A percentile compares a stretch with the other conserved stretches of the same genome.
Evolutionary conservation across 2,888 invertebrate species (phyloP).

Genomic region (Conomelus anceps): DNA sequence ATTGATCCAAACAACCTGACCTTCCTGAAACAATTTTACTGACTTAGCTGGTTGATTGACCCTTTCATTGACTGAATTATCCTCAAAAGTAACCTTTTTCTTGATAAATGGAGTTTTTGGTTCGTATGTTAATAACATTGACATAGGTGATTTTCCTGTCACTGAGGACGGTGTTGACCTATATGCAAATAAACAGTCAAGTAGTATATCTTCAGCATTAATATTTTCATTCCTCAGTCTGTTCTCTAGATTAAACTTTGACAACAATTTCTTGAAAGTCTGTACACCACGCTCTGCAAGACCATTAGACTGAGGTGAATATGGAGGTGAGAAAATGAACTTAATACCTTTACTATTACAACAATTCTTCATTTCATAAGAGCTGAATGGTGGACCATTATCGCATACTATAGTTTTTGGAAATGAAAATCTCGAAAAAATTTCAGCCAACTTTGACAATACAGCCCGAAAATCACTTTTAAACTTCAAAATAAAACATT

Average conservation of each 20-base stretch:
- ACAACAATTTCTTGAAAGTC: too few species aligned
- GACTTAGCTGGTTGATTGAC: too few species aligned
- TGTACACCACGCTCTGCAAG: not conserved
- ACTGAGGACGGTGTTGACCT: slow-evolving; percentile 7
- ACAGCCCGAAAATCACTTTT: not conserved
- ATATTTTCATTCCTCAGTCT: too few species aligned
- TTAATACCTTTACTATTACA: not conserved
- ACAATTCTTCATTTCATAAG: not conserved
- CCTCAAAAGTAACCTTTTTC: too few species aligned
- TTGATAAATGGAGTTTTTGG: not conserved
- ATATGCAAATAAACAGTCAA: not conserved
- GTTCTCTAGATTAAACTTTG: too few species aligned
- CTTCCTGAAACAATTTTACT: too few species aligned
- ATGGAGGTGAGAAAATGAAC: slow-evolving; percentile 5
- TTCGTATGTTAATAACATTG: slow-evolving; percentile 10
- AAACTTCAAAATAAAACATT: not conserved
- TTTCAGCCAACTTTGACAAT: not conserved
- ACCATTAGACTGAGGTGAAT: too few species aligned
- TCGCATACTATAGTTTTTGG: not conserved
- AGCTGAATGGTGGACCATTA: too few species aligned
- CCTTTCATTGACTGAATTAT: too few species aligned
- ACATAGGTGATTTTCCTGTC: slow-evolving; percentile 16
- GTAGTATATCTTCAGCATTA: too few species aligned
- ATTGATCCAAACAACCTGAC: too few species aligned
- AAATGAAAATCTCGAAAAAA: slow-evolving; percentile 2